Conservation (phyloP, 2,113 vertebrate genomes). For the Neogobius melanostomus region DNA sequence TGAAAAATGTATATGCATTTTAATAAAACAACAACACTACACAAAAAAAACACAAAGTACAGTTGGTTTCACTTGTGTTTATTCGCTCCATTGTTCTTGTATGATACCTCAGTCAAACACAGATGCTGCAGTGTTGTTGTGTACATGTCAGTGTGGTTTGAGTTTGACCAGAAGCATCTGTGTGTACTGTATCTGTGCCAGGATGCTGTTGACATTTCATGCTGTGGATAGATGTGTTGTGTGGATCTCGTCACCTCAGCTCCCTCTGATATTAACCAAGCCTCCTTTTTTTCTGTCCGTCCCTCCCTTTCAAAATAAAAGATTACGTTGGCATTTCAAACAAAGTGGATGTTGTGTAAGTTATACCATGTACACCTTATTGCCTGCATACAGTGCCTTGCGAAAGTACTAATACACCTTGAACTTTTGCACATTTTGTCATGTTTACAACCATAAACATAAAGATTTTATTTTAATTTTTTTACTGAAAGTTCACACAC, state of each 20-base stretch:
- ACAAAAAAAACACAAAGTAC: neutral
- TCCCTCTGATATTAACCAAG: constrained; percentile 31
- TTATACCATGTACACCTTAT: no score
- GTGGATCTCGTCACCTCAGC: constrained; percentile 32
- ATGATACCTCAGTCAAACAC: neutral
- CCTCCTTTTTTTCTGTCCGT: neutral
- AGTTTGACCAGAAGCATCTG: constrained; percentile 53
- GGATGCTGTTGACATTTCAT: constrained; percentile 56
- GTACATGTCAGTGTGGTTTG: constrained; percentile 53
- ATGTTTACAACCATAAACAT: no score
- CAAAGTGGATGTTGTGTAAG: no score
- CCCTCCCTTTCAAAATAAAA: neutral
- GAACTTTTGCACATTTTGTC: no score
- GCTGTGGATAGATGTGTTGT: constrained; percentile 52
- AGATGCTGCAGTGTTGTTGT: constrained; percentile 12
- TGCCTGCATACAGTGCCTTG: no score
- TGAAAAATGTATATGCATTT: no score
- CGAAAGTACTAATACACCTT: no score
- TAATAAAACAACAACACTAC: neutral
- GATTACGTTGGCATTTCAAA: neutral
- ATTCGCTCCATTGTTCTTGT: no score
- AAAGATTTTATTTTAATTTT: no score
- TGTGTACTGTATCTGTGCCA: constrained; percentile 28
- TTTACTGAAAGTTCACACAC: no score
- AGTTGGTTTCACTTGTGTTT: no score